phyloP scores from a whole-genome alignment of 1,140 invertebrate genomes.

The Drosophila tsacasi region DNA sequence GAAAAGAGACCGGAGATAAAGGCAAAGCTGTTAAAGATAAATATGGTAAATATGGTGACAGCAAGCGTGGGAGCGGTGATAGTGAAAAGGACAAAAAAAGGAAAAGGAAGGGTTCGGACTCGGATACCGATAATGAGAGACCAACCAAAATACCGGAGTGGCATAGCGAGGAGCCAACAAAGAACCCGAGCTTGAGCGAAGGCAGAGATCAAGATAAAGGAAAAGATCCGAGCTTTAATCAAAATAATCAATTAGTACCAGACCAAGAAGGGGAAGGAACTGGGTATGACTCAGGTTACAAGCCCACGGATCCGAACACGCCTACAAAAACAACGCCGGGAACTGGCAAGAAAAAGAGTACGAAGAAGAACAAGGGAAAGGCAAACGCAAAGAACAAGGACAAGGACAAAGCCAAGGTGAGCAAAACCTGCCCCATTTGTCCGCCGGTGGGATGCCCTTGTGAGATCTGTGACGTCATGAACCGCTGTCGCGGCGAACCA shows the following conservation, averaged over 20 bases:
- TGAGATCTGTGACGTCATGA: slow-evolving; percentile 35
- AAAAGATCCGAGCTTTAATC: too few relatives aligned
- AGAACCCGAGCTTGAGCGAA: too few relatives aligned
- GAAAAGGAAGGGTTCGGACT: neutral
- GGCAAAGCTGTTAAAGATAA: too few relatives aligned
- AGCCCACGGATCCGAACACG: too few relatives aligned
- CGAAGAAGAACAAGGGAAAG: too few relatives aligned
- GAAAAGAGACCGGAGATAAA: neutral
- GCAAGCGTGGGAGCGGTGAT: neutral
- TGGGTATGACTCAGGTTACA: too few relatives aligned
- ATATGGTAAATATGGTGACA: neutral
- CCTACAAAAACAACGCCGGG: neutral
- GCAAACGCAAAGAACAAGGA: neutral
- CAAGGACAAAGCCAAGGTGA: too few relatives aligned
- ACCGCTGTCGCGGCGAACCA: neutral
- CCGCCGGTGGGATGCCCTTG: slow-evolving; percentile 26
- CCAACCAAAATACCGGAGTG: neutral
- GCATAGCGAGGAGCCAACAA: too few relatives aligned
- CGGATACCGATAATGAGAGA: neutral
- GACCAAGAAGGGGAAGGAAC: neutral
- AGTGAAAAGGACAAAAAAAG: neutral
- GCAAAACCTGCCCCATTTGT: neutral
- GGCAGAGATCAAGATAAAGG: too few relatives aligned
- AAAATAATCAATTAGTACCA: neutral
- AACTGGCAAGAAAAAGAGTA: neutral